These are phyloP conservation scores for Darevskia mixta DNA, from an alignment of 2,797 vertebrate species.

Conservation along the genomic window DNA sequence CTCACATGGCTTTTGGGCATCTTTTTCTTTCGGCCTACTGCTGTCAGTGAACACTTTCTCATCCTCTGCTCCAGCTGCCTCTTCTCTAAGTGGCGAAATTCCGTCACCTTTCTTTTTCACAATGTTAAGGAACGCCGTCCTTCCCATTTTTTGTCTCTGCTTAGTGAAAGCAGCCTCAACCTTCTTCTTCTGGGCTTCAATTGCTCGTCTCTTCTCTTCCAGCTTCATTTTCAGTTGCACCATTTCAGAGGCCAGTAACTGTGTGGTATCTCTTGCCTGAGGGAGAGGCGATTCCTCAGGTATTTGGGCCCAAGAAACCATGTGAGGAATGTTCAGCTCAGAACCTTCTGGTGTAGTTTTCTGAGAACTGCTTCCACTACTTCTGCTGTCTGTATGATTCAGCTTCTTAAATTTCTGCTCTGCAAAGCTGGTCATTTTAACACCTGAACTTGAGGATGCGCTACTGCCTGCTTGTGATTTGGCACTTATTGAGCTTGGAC, in stretches of 20 bases:
- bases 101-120: constrained; percentile 94
- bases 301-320: constrained; percentile 92
- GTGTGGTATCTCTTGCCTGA: constrained; percentile 89
- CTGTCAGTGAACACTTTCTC: constrained; percentile 80
- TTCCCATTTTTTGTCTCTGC: constrained; percentile 95
- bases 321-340: constrained; percentile 90
- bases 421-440: constrained; percentile 96
- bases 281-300: constrained; percentile 87
- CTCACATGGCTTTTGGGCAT: constrained; percentile 67
- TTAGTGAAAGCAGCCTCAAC: constrained; percentile 95
- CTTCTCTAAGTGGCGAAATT: constrained; percentile 83
- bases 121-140: constrained; percentile 94
- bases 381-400: constrained; percentile 87
- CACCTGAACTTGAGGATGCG: constrained; percentile 85
- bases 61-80: constrained; percentile 82
- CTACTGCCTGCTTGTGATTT: constrained; percentile 89
- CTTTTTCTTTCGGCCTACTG: constrained; percentile 72
- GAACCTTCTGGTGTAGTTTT: constrained; percentile 95
- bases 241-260: constrained; percentile 96
- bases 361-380: constrained; percentile 91
- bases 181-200: constrained; percentile 98
- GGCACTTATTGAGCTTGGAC: constrained; percentile 86
- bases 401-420: constrained; percentile 95
- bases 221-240: constrained; percentile 95
- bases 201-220: constrained; percentile 96